These are phyloP conservation scores for Montipora efflorescens DNA, from an alignment of 64 coral and sea anemone genomes.

Conservation along the genomic window DNA sequence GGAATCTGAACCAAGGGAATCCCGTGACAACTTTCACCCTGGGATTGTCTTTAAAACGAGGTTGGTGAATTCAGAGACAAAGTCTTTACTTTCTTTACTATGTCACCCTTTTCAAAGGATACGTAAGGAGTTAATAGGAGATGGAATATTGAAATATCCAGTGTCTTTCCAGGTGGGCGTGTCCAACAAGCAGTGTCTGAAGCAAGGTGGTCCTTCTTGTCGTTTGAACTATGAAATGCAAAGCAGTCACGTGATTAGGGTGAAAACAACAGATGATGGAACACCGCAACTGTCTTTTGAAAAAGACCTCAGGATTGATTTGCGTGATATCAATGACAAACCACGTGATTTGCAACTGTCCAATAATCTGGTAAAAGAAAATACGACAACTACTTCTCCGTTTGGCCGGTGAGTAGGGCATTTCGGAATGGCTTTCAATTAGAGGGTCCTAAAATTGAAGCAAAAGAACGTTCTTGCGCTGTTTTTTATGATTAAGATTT, in stretches of 20 bases:
- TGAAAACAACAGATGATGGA: constrained; percentile 70
- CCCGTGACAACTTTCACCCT: too few relatives aligned
- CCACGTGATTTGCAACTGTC: constrained; percentile 78
- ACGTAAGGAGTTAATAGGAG: not conserved
- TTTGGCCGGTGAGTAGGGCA: constrained; percentile 55
- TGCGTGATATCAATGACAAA: constrained; percentile 77
- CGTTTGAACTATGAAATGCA: constrained; percentile 74
- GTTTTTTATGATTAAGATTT: too few relatives aligned
- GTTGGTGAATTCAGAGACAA: too few relatives aligned
- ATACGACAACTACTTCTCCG: constrained; percentile 55
- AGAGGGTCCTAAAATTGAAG: not conserved
- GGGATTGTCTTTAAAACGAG: too few relatives aligned
- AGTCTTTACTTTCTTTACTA: too few relatives aligned
- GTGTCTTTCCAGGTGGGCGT: constrained; percentile 47
- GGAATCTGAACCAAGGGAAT: too few relatives aligned
- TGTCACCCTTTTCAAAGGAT: too few relatives aligned
- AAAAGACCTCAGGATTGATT: constrained; percentile 47
- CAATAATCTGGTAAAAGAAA: constrained; percentile 69
- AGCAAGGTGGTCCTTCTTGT: constrained; percentile 59
- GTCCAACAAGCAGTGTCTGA: constrained; percentile 69
- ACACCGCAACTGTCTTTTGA: constrained; percentile 32
- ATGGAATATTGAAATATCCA: not conserved
- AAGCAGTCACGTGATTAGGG: constrained; percentile 48
- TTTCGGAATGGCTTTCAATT: not conserved
- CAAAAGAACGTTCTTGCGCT: too few relatives aligned